Evolutionary conservation across 2,113 vertebrate species (phyloP).

Genomic region (Choloepus hoffmanni): DNA sequence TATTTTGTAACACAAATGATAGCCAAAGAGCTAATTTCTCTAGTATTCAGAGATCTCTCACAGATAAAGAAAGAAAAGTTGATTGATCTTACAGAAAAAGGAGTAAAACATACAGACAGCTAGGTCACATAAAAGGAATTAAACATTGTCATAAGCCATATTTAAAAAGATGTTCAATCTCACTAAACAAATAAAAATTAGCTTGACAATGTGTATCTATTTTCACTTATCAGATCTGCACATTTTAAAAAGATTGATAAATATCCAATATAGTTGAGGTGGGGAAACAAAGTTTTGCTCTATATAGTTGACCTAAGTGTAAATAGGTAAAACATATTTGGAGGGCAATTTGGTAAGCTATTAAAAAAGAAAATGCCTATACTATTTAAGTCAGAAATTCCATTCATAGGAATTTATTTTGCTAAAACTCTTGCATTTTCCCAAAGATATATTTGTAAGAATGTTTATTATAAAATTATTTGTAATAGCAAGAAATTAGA

Average conservation of each 20-base stretch:
- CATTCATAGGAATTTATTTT: constrained; percentile 22
- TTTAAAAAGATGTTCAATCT: neutral
- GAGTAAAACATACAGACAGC: neutral
- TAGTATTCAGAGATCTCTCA: neutral
- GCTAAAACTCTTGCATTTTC: neutral
- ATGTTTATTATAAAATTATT: constrained; percentile 10
- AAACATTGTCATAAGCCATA: neutral
- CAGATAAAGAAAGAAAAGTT: neutral
- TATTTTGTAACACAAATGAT: neutral
- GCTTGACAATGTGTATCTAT: neutral
- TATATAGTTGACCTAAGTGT: neutral
- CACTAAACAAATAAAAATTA: constrained; percentile 19
- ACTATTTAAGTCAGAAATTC: neutral
- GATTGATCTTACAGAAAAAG: neutral
- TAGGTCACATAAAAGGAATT: neutral
- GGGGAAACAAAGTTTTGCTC: neutral
- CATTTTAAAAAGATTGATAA: neutral
- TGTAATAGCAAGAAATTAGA: neutral
- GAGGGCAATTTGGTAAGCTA: neutral
- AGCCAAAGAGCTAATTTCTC: neutral
- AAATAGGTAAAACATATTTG: neutral
- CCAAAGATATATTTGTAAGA: neutral
- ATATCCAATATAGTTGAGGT: neutral
- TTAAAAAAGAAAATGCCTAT: neutral
- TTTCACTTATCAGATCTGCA: neutral